Base-by-base conservation (phyloP, 2,797 vertebrate species). In the Merluccius polli region DNA sequence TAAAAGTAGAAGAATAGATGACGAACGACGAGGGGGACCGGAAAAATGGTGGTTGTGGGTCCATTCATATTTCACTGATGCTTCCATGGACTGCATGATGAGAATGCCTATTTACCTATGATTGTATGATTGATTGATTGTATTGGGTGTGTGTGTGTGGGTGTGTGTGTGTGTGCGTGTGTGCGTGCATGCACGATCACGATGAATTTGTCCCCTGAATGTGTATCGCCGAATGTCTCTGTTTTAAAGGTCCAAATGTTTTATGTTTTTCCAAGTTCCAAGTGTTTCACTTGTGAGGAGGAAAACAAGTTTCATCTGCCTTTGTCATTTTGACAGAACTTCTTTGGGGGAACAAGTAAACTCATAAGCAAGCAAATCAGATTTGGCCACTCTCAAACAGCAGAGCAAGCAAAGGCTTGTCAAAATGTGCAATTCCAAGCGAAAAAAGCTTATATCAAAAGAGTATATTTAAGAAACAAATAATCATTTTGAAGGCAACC, bases 31-130 rank as follows among this genome's bases (percentile, higher is more conserved):
- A 8, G n/a, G n/a, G n/a, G n/a, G n/a, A n/a, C n/a, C n/a, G n/a
- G n/a, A n/a, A n/a, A n/a, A n/a, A n/a, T n/a, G n/a, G n/a, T 41
- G 38, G 38, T 12, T 41, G 6, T 59, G 21, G 52, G 52, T 59
- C 52, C 52, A 59, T 10, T 7, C 52, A 69, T 69, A 21, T 30
- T 12, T 72, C 48, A 65, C 69, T 68, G 81, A 87, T 78, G 80
- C 79, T 87, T 90, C 87, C 86, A 84, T 85, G 84, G 89, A 81
- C 38, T 90, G 91, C 90, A 92, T 90, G 90, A 83, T 33, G 68
- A 44, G 79, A 89, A 87, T 87, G 86, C 85, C 68, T 85, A 79
- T 83, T 77, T 81, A 30, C 70, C 79, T 80, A 72, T 81, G 86
- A 88, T 76, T 90, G 84, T 89, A 77, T 63, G 59, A 63, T n/a